Conservation (phyloP, 2,888 invertebrate species). For the Acrobasis suavella region DNA sequence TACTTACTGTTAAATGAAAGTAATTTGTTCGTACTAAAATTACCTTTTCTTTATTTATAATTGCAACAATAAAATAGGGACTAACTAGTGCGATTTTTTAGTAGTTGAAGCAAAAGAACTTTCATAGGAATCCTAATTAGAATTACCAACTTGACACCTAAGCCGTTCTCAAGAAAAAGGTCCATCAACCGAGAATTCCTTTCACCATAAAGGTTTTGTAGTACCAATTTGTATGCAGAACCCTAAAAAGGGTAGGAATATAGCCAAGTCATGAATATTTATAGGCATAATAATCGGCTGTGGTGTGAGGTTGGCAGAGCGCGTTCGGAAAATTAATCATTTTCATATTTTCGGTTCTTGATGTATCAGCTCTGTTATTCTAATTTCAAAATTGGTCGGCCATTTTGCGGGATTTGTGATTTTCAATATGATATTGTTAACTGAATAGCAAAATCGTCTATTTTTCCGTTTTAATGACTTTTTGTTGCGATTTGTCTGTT, state of each 20-base stretch:
- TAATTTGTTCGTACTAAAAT: no score
- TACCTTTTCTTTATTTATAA: no score
- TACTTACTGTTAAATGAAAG: no score
- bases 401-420: slow-evolving; percentile 8
- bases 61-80: no score
- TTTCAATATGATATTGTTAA: slow-evolving; percentile 7
- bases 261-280: slow-evolving; percentile 39
- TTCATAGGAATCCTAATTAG: no score
- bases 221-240: slow-evolving; percentile 20
- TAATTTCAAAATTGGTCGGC: slow-evolving; percentile 5
- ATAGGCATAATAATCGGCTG: slow-evolving; percentile 34
- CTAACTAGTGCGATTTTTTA: no score
- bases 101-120: no score
- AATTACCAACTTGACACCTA: background rate
- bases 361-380: slow-evolving; percentile 20
- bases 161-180: background rate
- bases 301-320: slow-evolving; percentile 4
- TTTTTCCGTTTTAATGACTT: no score
- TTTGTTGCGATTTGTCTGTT: no score
- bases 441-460: background rate
- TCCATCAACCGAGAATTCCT: background rate
- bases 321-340: slow-evolving; percentile 17
- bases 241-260: slow-evolving; percentile 29
- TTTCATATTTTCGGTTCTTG: slow-evolving; percentile 17
- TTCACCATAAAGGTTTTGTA: slow-evolving; percentile 15